phyloP scores from a whole-genome alignment of 2,888 invertebrate species.

The Pterostichus niger region DNA sequence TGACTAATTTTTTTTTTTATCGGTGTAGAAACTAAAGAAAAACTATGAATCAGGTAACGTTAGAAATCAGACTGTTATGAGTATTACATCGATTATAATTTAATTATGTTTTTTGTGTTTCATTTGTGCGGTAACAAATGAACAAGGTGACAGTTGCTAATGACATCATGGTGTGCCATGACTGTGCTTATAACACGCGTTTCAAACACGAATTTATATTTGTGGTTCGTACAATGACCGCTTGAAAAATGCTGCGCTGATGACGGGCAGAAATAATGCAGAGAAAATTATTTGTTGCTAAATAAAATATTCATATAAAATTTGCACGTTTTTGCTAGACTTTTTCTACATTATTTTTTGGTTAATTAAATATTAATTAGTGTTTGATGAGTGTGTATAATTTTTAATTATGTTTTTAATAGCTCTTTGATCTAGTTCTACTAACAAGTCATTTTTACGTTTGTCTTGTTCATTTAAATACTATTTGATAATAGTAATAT shows the following conservation, averaged over 20 bases:
- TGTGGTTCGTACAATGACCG: conserved; percentile 1
- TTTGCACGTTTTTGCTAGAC: no score
- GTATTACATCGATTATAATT: conserved; percentile 62
- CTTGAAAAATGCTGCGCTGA: conserved; percentile 54
- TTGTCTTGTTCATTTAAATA: conserved; percentile 9
- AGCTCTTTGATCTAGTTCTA: conserved; percentile 17
- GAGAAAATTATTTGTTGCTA: background rate
- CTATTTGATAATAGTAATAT: no score
- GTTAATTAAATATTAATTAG: conserved; percentile 49
- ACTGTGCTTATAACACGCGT: conserved; percentile 27
- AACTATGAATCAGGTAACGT: conserved; percentile 23
- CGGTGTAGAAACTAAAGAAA: background rate
- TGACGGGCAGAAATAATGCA: conserved; percentile 39
- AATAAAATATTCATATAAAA: background rate
- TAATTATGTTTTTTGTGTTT: conserved; percentile 63
- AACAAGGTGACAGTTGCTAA: conserved; percentile 66
- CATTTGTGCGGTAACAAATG: conserved; percentile 61
- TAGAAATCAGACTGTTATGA: conserved; percentile 26
- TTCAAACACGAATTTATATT: no score
- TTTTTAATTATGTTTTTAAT: conserved; percentile 29
- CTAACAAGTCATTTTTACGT: background rate
- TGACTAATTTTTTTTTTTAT: no score
- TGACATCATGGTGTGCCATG: conserved; percentile 66
- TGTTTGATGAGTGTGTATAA: conserved; percentile 24
- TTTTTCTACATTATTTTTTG: conserved; percentile 17